These are phyloP conservation scores for Mesaphorura yosii DNA, from an alignment of 1,140 invertebrate genomes.

Conservation along the genomic window DNA sequence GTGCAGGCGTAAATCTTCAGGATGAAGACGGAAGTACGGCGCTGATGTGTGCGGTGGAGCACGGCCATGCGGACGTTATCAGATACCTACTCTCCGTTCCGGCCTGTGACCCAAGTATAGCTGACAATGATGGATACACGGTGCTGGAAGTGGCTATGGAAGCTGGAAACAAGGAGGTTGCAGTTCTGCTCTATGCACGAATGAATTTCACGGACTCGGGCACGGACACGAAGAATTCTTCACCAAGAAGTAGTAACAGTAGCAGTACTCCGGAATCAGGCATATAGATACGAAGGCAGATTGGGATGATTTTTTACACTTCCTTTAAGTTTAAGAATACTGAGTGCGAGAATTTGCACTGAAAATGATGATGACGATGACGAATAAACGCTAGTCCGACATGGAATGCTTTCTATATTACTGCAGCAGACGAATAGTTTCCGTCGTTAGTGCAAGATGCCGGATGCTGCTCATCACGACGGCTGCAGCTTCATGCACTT, in stretches of 20 bases:
- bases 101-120: slow-evolving; percentile 69
- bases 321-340: no score
- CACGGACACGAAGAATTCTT: no score
- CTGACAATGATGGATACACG: slow-evolving; percentile 78
- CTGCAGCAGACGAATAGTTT: slow-evolving; percentile 7
- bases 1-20: slow-evolving; percentile 80
- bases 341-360: no score
- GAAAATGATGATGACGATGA: no score
- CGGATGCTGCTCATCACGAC: slow-evolving; percentile 6
- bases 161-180: slow-evolving; percentile 78
- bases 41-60: slow-evolving; percentile 77
- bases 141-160: slow-evolving; percentile 88
- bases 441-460: slow-evolving; percentile 2
- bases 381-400: no score
- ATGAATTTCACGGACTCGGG: slow-evolving; percentile 58
- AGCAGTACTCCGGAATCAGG: no score
- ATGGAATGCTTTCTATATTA: no score
- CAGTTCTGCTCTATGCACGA: slow-evolving; percentile 74
- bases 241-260: no score
- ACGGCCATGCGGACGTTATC: slow-evolving; percentile 78
- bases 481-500: slow-evolving; percentile 3
- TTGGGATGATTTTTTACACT: no score
- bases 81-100: slow-evolving; percentile 65
- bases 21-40: slow-evolving; percentile 86
- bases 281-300: no score